phyloP scores from a whole-genome alignment of 2,888 invertebrate genomes.

The Ypsolopha scabrella region DNA sequence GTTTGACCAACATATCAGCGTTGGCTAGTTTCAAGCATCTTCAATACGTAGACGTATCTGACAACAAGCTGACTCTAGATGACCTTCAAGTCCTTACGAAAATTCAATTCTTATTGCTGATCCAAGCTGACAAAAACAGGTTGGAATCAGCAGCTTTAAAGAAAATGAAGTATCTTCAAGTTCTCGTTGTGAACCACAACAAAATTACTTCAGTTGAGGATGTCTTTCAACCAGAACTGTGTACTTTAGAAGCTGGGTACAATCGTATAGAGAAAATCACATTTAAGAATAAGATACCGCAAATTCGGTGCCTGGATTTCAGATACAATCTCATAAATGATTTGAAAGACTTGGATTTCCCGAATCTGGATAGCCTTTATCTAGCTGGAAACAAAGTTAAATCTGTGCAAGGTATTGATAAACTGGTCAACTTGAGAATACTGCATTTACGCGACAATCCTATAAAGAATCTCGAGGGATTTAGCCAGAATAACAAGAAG shows the following conservation, averaged over 20 bases:
- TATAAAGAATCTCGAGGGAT: conserved; percentile 64
- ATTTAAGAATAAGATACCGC: conserved; percentile 35
- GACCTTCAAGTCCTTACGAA: conserved; percentile 55
- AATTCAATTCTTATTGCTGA: conserved; percentile 65
- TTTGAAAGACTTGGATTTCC: conserved; percentile 46
- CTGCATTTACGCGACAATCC: conserved; percentile 81
- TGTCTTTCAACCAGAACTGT: conserved; percentile 65
- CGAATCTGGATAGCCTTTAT: conserved; percentile 77
- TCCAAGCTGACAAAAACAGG: conserved; percentile 70
- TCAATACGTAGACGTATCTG: conserved; percentile 68
- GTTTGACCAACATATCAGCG: conserved; percentile 61
- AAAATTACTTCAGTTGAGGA: conserved; percentile 57
- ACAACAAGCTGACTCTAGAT: conserved; percentile 58
- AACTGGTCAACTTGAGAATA: conserved; percentile 71
- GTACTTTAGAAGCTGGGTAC: conserved; percentile 66
- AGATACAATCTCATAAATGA: conserved; percentile 60
- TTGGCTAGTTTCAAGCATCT: conserved; percentile 65
- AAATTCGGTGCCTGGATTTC: conserved; percentile 66
- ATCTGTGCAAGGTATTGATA: conserved; percentile 70
- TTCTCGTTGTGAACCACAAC: conserved; percentile 67
- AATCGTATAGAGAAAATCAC: conserved; percentile 44
- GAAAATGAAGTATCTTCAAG: conserved; percentile 71
- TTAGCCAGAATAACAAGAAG: conserved; percentile 42
- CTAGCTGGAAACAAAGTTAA: conserved; percentile 80
- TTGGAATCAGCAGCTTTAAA: conserved; percentile 57